A percentile compares a stretch with the other conserved stretches of the same genome.
Conservation (phyloP, 2,113 vertebrate genomes). For the Hemibagrus wyckioides region DNA sequence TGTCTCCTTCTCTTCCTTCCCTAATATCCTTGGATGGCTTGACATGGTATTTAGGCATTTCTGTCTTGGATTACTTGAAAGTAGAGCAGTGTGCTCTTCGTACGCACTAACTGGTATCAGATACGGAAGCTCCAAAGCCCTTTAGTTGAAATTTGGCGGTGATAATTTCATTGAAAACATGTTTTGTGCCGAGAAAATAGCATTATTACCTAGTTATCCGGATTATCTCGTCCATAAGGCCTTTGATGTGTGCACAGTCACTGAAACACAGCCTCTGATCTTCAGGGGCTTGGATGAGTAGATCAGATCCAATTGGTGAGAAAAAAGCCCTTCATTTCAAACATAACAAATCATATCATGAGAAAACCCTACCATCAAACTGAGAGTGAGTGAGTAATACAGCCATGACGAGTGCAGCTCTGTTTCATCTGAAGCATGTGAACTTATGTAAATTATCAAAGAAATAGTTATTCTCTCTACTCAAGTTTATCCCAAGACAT, state of each 20-base stretch:
- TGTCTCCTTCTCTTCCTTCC: slow-evolving; percentile 47
- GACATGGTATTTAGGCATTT: slow-evolving; percentile 55
- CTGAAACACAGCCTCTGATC: slow-evolving; percentile 60
- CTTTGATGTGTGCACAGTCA: slow-evolving; percentile 61
- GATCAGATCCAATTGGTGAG: slow-evolving; percentile 55
- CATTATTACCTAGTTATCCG: slow-evolving; percentile 63
- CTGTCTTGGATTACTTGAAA: slow-evolving; percentile 59
- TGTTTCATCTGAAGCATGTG: not conserved
- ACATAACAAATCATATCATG: slow-evolving; percentile 54
- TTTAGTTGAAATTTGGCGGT: slow-evolving; percentile 54
- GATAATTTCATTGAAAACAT: slow-evolving; percentile 62
- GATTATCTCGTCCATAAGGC: slow-evolving; percentile 57
- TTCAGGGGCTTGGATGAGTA: slow-evolving; percentile 53
- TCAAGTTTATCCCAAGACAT: not conserved
- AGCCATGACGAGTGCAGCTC: not conserved
- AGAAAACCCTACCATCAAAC: slow-evolving; percentile 34
- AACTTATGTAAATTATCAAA: not conserved
- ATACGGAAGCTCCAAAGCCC: slow-evolving; percentile 55
- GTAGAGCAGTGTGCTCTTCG: slow-evolving; percentile 49
- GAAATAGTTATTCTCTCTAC: not conserved
- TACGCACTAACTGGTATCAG: slow-evolving; percentile 52
- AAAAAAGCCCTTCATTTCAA: slow-evolving; percentile 55
- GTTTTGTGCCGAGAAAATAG: slow-evolving; percentile 61
- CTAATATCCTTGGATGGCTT: slow-evolving; percentile 51
- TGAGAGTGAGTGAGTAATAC: slow-evolving; percentile 17